Percentiles rank a stretch among this genome's conserved stretches.
phyloP scores from a whole-genome alignment of 2,797 vertebrate genomes.

The Eulemur coronatus region DNA sequence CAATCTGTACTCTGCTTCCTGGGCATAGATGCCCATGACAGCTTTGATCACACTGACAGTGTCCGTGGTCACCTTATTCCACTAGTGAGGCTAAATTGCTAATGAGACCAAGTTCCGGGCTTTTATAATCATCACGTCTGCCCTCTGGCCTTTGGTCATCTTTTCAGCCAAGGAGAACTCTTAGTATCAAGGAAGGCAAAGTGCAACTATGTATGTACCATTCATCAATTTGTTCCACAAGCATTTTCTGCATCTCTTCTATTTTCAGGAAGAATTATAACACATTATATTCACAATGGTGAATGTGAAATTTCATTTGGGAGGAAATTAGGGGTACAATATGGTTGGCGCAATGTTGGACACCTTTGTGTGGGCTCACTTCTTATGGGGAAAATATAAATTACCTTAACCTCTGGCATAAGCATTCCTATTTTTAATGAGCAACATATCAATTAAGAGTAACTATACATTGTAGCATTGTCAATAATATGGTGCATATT shows the following conservation, averaged over 20 bases:
- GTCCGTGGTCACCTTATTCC: background rate
- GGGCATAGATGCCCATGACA: background rate
- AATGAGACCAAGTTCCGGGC: conserved; percentile 34
- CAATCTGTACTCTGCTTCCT: background rate
- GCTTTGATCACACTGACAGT: background rate
- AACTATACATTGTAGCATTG: background rate
- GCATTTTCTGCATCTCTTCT: background rate
- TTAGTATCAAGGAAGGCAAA: background rate
- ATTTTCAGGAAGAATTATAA: background rate
- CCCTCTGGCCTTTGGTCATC: conserved; percentile 10
- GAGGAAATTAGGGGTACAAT: background rate
- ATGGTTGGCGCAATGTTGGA: background rate
- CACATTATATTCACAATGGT: background rate
- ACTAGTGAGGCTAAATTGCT: background rate
- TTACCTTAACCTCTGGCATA: background rate
- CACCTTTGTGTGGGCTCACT: background rate
- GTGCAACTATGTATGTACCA: background rate
- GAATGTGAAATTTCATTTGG: background rate
- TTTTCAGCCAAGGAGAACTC: conserved; percentile 32
- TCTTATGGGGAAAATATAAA: background rate
- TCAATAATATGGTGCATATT: background rate
- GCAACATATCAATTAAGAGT: background rate
- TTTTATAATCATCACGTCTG: conserved; percentile 30
- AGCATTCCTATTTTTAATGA: background rate
- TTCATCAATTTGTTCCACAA: conserved; percentile 15